These are phyloP conservation scores for Ephydatia muelleri DNA, from an alignment of 37 sponge, comb jelly and placozoan genomes.

Conservation along the genomic window DNA sequence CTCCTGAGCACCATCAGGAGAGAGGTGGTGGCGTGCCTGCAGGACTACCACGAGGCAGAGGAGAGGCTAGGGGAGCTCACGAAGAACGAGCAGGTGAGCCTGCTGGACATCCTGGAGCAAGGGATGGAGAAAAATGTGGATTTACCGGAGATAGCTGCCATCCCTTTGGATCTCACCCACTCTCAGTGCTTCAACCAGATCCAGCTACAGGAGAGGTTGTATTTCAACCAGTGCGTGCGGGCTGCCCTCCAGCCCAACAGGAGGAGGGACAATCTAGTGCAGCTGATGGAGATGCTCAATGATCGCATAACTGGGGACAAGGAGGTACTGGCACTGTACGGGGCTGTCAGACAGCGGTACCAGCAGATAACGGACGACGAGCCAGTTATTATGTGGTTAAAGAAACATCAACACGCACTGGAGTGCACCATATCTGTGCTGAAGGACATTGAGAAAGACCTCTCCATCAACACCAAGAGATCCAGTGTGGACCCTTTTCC, in stretches of 20 bases:
- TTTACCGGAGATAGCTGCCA: background rate
- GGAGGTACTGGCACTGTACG: slow-evolving; percentile 57
- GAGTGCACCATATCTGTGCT: slow-evolving; percentile 47
- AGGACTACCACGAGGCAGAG: slow-evolving; percentile 53
- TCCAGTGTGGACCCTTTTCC: background rate
- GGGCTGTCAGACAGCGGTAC: slow-evolving; percentile 25
- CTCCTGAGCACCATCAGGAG: slow-evolving; percentile 51
- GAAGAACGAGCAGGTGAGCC: slow-evolving; percentile 11
- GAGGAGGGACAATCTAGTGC: slow-evolving; percentile 46
- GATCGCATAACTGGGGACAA: slow-evolving; percentile 69
- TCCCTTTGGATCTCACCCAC: background rate
- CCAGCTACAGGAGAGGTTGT: slow-evolving; percentile 72
- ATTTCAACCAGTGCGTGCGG: slow-evolving; percentile 66
- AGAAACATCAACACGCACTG: slow-evolving; percentile 44
- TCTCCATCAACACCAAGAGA: slow-evolving; percentile 23
- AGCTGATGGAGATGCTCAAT: slow-evolving; percentile 53
- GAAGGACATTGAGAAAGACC: slow-evolving; percentile 64
- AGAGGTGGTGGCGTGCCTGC: slow-evolving; percentile 56
- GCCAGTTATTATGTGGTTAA: slow-evolving; percentile 55
- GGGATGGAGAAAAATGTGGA: slow-evolving; percentile 4
- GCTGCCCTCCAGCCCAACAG: slow-evolving; percentile 47
- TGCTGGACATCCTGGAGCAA: background rate
- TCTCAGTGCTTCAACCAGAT: slow-evolving; percentile 35
- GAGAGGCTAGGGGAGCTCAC: slow-evolving; percentile 32
- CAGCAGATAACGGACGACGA: slow-evolving; percentile 20